Evolutionary conservation across 2,113 vertebrate species (phyloP).

Genomic region (Hyla sarda): DNA sequence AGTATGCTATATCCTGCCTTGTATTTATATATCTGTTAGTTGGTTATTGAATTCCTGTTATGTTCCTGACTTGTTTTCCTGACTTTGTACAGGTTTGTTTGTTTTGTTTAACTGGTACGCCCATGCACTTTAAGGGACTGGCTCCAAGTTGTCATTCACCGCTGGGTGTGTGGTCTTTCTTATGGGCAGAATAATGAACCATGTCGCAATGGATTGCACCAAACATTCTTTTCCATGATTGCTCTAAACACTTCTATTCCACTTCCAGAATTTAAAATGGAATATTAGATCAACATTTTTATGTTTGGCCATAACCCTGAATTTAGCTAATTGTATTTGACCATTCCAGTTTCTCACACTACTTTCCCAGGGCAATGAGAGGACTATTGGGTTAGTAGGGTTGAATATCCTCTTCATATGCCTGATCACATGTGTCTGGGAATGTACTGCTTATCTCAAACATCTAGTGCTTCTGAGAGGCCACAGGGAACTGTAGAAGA

Average conservation of each 20-base stretch:
- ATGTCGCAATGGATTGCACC: background rate
- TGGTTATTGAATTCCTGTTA: no score
- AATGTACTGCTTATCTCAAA: constrained; percentile 28
- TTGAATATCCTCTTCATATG: constrained; percentile 10
- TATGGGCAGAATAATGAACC: background rate
- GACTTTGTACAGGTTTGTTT: no score
- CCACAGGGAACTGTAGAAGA: constrained; percentile 25
- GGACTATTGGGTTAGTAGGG: constrained; percentile 15
- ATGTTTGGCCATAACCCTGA: constrained; percentile 1
- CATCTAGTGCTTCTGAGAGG: background rate
- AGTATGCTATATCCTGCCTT: no score
- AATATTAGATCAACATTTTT: background rate
- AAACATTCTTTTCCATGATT: no score
- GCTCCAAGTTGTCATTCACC: no score
- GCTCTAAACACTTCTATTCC: no score
- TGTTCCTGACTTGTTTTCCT: no score
- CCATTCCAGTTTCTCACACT: constrained; percentile 4
- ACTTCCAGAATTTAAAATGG: background rate
- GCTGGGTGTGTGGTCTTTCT: no score
- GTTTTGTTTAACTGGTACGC: no score
- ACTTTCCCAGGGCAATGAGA: constrained; percentile 25
- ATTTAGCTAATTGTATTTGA: constrained; percentile 5
- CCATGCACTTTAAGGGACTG: no score
- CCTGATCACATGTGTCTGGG: constrained; percentile 32
- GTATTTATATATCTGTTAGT: no score